Percentiles rank a stretch among this genome's conserved stretches.
phyloP scores from a whole-genome alignment of 2,113 vertebrate species.

The Lethenteron reissneri region DNA sequence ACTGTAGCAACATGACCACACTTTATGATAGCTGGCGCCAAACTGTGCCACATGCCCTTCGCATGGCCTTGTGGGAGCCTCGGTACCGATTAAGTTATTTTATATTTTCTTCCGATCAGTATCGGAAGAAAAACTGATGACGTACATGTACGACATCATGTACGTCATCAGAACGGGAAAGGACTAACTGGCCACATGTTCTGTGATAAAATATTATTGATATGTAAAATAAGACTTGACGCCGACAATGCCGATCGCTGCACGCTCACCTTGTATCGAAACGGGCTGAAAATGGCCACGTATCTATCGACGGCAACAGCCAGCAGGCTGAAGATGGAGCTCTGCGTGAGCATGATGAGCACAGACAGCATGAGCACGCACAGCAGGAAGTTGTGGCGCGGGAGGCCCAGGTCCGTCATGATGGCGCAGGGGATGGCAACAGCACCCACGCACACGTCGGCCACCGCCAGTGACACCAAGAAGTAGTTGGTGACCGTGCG shows the following conservation, averaged over 20 bases:
- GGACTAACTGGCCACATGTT: no score
- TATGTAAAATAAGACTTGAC: no score
- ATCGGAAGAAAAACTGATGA: no score
- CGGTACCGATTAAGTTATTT: no score
- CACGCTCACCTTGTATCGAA: slow-evolving; percentile 40
- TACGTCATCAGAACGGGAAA: no score
- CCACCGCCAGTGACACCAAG: slow-evolving; percentile 30
- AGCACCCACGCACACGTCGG: slow-evolving; percentile 28
- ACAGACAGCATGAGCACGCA: slow-evolving; percentile 35
- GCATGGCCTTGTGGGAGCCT: no score
- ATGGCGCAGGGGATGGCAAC: slow-evolving; percentile 37
- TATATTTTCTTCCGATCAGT: no score
- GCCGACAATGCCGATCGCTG: neutral
- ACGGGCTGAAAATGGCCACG: slow-evolving; percentile 32
- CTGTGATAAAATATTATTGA: no score
- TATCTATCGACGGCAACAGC: slow-evolving; percentile 35
- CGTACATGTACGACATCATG: no score
- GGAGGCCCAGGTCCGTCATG: slow-evolving; percentile 26
- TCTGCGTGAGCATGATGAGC: slow-evolving; percentile 34
- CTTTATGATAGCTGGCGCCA: no score
- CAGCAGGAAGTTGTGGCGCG: slow-evolving; percentile 22
- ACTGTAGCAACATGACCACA: no score
- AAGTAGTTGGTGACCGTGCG: slow-evolving; percentile 39
- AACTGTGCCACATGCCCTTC: no score
- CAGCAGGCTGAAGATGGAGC: slow-evolving; percentile 37